These are phyloP conservation scores for Tichodroma muraria DNA, from an alignment of 2,113 vertebrate species.

Conservation along the genomic window DNA sequence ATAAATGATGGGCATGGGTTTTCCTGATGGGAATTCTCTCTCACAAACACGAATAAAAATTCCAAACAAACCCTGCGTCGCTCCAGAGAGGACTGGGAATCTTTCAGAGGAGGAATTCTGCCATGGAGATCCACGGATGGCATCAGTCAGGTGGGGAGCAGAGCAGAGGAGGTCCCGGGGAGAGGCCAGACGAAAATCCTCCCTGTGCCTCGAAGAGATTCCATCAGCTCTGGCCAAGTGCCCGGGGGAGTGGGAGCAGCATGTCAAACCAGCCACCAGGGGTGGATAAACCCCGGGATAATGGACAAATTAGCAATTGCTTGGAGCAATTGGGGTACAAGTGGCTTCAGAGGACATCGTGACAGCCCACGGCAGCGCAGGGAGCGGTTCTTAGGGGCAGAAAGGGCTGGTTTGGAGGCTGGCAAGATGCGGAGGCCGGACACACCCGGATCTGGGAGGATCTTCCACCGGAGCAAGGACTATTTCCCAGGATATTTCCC, in stretches of 20 bases:
- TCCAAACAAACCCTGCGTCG: background rate
- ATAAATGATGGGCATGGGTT: background rate
- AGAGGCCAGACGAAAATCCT: background rate
- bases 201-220: background rate
- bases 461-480: background rate
- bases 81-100: background rate
- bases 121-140: background rate
- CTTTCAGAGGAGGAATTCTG: background rate
- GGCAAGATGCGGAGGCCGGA: background rate
- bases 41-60: background rate
- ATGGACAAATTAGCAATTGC: background rate
- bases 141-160: background rate
- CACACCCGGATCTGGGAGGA: background rate
- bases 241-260: background rate
- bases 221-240: background rate
- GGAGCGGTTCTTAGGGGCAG: background rate
- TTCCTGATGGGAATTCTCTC: background rate
- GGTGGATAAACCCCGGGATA: background rate
- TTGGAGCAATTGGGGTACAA: background rate
- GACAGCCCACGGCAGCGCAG: background rate
- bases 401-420: background rate
- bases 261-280: background rate
- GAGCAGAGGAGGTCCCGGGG: background rate
- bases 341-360: background rate
- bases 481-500: background rate